phyloP scores from a whole-genome alignment of 2,888 invertebrate species.

The Hymenopus coronatus region DNA sequence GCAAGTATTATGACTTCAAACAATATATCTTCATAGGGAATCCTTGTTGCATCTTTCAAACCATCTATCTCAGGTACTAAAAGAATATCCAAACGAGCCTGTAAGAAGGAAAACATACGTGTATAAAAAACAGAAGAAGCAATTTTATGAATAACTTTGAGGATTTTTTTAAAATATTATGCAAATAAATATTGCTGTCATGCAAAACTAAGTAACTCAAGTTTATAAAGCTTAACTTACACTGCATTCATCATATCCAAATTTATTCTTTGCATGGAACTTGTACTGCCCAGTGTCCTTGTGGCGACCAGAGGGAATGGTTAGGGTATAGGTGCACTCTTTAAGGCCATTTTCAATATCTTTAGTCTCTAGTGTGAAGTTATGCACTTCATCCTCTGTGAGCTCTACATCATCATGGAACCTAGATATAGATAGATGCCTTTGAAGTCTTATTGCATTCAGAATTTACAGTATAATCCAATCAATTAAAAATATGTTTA shows the following conservation, averaged over 20 bases:
- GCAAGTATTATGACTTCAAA: constrained; percentile 82
- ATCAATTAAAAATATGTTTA: too few species aligned
- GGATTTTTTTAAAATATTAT: background rate
- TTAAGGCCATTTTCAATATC: constrained; percentile 73
- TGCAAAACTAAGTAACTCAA: background rate
- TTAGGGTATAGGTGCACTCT: constrained; percentile 75
- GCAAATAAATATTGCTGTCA: background rate
- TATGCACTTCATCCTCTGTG: constrained; percentile 42
- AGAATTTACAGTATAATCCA: too few species aligned
- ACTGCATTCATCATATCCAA: constrained; percentile 69
- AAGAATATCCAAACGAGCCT: constrained; percentile 71
- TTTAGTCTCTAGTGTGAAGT: constrained; percentile 59
- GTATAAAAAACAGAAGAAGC: background rate
- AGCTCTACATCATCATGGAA: constrained; percentile 70
- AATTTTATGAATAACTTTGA: background rate
- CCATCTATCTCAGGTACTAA: constrained; percentile 76
- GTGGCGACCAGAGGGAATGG: constrained; percentile 70
- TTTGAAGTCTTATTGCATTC: too few species aligned
- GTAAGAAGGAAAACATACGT: constrained; percentile 16
- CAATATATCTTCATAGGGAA: constrained; percentile 73
- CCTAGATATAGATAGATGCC: constrained; percentile 44
- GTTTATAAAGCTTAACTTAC: constrained; percentile 44
- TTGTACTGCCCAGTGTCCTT: constrained; percentile 81
- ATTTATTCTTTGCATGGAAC: constrained; percentile 75
- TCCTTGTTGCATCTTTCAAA: constrained; percentile 67